Evolutionary conservation across 2,888 invertebrate species (phyloP).

Genomic region (Machimus rusticus): DNA sequence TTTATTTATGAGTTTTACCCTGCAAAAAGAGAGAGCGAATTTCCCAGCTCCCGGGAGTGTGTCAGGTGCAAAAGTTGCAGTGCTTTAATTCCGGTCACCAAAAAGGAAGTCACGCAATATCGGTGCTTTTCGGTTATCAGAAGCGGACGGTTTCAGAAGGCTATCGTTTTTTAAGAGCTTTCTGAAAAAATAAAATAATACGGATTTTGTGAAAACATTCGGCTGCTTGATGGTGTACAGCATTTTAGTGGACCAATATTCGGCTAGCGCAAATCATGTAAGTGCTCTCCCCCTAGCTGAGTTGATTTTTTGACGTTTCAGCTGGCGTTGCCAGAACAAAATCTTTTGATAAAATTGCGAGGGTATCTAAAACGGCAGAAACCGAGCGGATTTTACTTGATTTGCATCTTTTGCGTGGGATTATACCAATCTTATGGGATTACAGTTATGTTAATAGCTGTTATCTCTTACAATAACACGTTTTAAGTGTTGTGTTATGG

Average conservation of each 20-base stretch:
- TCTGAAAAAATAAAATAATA: neutral
- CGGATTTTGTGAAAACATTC: neutral
- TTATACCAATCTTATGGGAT: neutral
- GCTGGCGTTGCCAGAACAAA: neutral
- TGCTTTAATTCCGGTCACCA: neutral
- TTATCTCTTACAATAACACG: neutral
- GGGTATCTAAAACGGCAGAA: neutral
- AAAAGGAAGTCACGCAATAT: neutral
- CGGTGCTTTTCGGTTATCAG: neutral
- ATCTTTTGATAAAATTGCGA: neutral
- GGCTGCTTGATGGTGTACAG: neutral
- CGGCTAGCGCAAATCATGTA: conserved; percentile 9
- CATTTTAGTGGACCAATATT: conserved; percentile 9
- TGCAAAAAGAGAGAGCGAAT: neutral
- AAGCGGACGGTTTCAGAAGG: neutral
- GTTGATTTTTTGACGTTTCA: conserved; percentile 8
- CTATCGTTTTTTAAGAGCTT: neutral
- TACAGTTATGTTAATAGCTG: neutral
- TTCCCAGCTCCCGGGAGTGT: neutral
- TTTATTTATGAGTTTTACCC: neutral
- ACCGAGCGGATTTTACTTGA: neutral
- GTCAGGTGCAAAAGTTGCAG: neutral
- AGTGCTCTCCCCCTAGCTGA: conserved; percentile 9
- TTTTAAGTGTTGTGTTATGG: neutral
- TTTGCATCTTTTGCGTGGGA: neutral